phyloP scores from a whole-genome alignment of 2,797 vertebrate genomes.

The Ptychadena robeensis region DNA sequence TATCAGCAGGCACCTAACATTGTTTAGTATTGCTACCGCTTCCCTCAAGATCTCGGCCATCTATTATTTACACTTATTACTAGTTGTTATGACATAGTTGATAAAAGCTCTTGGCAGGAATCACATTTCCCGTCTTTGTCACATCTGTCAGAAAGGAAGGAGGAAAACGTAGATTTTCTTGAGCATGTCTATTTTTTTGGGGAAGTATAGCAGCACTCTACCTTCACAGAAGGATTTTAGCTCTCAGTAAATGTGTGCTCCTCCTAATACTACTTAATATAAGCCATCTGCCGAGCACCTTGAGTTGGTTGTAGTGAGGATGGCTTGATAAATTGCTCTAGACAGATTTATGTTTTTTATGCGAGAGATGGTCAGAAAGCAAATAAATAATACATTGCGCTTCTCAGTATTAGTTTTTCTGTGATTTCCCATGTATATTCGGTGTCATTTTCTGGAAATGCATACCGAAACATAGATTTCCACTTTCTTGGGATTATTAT shows the following conservation, averaged over 20 bases:
- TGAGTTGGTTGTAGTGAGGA: constrained; percentile 12
- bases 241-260: constrained; percentile 27
- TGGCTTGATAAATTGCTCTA: constrained; percentile 50
- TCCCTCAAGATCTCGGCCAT: constrained; percentile 84
- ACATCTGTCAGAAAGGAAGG: constrained; percentile 80
- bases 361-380: constrained; percentile 39
- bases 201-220: constrained; percentile 67
- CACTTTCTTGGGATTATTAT: constrained; percentile 30
- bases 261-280: constrained; percentile 32
- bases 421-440: constrained; percentile 52
- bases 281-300: neutral
- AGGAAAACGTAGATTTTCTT: constrained; percentile 74
- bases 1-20: constrained; percentile 89
- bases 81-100: constrained; percentile 87
- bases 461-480: constrained; percentile 35
- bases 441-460: constrained; percentile 40
- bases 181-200: constrained; percentile 67
- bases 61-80: constrained; percentile 94
- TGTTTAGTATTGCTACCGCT: constrained; percentile 78
- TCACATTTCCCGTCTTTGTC: constrained; percentile 82
- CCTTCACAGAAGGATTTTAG: neutral
- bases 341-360: constrained; percentile 46
- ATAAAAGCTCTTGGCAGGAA: constrained; percentile 89
- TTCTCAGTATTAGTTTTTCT: constrained; percentile 31
- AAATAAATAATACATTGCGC: constrained; percentile 50